Base-by-base conservation (phyloP, 1,140 invertebrate genomes). In the Melitaea cinxia region DNA sequence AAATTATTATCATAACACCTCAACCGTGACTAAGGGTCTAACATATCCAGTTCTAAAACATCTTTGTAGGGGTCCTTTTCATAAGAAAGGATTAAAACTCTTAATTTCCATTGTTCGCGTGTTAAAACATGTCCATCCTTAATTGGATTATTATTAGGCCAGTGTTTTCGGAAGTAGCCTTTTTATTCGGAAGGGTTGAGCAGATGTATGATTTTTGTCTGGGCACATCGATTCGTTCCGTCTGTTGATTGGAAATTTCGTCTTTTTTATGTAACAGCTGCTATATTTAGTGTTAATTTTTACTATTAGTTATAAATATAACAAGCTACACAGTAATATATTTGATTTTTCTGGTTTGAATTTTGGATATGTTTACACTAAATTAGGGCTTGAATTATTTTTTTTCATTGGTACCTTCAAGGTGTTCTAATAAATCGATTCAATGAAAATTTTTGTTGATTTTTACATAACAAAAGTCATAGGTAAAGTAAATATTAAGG, bases 181-280 rank as follows among this genome's bases (percentile, higher is more conserved):
- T 42, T 65, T 58, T 70, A 69, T 65, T 47, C 57, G 70, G 75
- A 83, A 84, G 80, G 80, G 83, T 78, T 77, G 62, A 74, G 77
- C 83, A 86, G 83, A 86, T 86, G 83, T 70, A 77, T 80, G 80
- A 84, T 80, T 83, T 73, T 78, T 73, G 67, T 68, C 70, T 72
- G 72, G 75, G 75, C 33, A 65, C 80, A 85, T 45, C 42, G 42
- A 45, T 83, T 80, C 75, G 73, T 78, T 78, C 68, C 60, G 73
- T 73, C 28, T 77, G 73, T 82, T 83, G 79, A 83, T 76, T 78
- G 66, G 60, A 68, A 70, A 68, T 65, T 58, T 73, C 56, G 60
- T 69, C 49, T 45, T 69, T 61, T 53, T 68, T 68, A 65, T 70
- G 12, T 14, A 28, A 65, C 70, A 72, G 63, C 70, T 72, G 70